A percentile compares a stretch with the other conserved stretches of the same genome.
Conservation (phyloP, 2,888 invertebrate species). For the Drosophila planitibia region DNA sequence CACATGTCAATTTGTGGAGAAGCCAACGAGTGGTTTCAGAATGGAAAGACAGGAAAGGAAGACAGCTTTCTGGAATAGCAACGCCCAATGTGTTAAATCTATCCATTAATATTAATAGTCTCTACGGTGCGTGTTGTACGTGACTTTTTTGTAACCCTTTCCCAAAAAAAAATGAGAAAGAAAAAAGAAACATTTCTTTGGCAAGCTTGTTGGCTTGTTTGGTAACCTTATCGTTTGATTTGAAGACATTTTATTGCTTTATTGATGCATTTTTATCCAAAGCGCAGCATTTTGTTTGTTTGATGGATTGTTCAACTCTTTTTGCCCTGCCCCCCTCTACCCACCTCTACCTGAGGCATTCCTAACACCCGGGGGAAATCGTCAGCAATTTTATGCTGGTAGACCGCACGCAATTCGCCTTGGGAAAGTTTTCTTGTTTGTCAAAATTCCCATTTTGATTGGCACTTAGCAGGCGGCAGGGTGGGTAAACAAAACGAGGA, state of each 20-base stretch:
- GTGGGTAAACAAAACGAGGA: constrained; percentile 56
- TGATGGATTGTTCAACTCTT: constrained; percentile 71
- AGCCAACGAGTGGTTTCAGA: constrained; percentile 36
- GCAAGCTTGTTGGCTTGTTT: constrained; percentile 52
- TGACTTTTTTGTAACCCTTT: constrained; percentile 79
- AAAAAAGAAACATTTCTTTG: constrained; percentile 47
- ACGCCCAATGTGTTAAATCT: constrained; percentile 82
- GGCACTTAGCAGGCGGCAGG: constrained; percentile 69
- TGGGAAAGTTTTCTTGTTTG: constrained; percentile 73
- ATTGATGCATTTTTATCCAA: constrained; percentile 78
- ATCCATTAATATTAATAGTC: constrained; percentile 83
- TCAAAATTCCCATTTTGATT: constrained; percentile 73
- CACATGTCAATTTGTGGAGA: constrained; percentile 75
- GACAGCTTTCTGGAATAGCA: constrained; percentile 57
- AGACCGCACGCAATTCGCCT: constrained; percentile 75
- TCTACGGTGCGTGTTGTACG: constrained; percentile 75
- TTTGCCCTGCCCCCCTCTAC: constrained; percentile 28
- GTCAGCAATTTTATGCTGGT: constrained; percentile 81
- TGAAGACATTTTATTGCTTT: constrained; percentile 82
- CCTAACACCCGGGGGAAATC: constrained; percentile 40
- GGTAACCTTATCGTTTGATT: constrained; percentile 73
- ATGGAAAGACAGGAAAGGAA: constrained; percentile 28
- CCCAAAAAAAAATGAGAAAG: constrained; percentile 16
- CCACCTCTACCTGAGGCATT: constrained; percentile 46
- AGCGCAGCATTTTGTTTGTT: constrained; percentile 73